These are phyloP conservation scores for Corydoras sp. DNA, from an alignment of 2,113 vertebrate genomes.

Conservation along the genomic window DNA sequence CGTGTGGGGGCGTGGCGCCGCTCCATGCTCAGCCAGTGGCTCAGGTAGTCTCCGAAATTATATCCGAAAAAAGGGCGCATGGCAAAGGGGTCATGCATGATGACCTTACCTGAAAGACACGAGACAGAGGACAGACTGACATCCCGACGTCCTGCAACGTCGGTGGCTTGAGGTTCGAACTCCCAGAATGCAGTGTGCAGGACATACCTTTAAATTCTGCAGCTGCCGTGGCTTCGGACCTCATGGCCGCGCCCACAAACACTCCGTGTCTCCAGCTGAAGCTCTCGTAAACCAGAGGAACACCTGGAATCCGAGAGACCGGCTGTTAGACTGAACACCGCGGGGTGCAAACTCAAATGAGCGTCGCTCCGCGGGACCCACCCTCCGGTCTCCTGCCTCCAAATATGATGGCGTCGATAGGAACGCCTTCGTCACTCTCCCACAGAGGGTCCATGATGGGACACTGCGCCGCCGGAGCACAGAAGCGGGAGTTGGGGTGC, in stretches of 20 bases:
- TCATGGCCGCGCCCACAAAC: conserved; percentile 91
- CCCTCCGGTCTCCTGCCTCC: conserved; percentile 88
- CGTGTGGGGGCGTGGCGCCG: conserved; percentile 69
- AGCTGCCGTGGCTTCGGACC: conserved; percentile 94
- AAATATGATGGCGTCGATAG: conserved; percentile 91
- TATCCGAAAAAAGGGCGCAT: conserved; percentile 99
- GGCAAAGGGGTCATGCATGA: conserved; percentile 97
- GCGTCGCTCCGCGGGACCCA: conserved; percentile 42
- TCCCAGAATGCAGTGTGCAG: too few relatives aligned
- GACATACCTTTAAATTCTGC: conserved; percentile 87
- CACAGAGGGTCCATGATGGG: conserved; percentile 90
- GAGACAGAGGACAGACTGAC: too few relatives aligned
- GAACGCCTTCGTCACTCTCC: conserved; percentile 87
- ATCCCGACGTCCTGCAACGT: too few relatives aligned
- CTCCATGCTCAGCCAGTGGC: conserved; percentile 95
- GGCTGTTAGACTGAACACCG: conserved; percentile 35
- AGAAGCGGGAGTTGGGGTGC: conserved; percentile 96
- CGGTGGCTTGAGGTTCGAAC: too few relatives aligned
- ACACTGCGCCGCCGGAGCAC: conserved; percentile 86
- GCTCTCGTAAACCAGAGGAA: conserved; percentile 91
- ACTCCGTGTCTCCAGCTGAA: conserved; percentile 93
- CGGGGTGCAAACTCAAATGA: too few relatives aligned
- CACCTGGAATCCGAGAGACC: conserved; percentile 62
- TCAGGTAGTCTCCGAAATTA: conserved; percentile 93
- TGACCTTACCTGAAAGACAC: conserved; percentile 43